Base-by-base conservation (phyloP, 2,113 vertebrate species). In the Plectropomus leopardus region DNA sequence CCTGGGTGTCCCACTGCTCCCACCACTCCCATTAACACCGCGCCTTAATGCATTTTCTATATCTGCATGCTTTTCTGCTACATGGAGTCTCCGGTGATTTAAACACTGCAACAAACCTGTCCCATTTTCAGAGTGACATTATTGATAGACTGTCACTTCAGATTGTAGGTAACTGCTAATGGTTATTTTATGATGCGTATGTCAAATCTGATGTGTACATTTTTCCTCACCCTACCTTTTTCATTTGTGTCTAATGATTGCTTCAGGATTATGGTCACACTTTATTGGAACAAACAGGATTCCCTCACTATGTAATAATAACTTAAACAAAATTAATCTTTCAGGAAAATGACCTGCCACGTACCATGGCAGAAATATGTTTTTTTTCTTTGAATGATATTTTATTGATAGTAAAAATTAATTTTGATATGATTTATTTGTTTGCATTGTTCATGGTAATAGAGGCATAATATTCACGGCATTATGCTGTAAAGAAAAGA, bases 61-160 rank as follows among this genome's bases (percentile, higher is more conserved):
- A 95, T 92, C 92, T 94, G 92, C 87, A 83, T 89, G 86, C 86
- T 86, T 89, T 86, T 83, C 89, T 80, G 86, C 88, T 89, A 72
- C 87, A 92, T 85, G 83, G 87, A 87, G 91, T 92, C 92, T 80
- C 90, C 76, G 36, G 76, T 96, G 95, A 96, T 96, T 96, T 95
- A 96, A 85, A 94, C 94, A 93, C 91, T 89, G 94, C 95, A 95
- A 96, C 95, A 96, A 96, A 96, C 93, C 94, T 95, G 95, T 96
- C 95, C 94, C 90, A 95, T 95, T 96, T 94, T 89, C 94, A 92
- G 85, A 89, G 76, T 86, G 90, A 93, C 93, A 91, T 95, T 95
- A 96, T 95, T 96, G 95, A 95, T 95, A 94, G 94, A 91, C 92
- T 95, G 94, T 95, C 95, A 94, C 92, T 93, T 94, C 86, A 88